Evolutionary conservation across 1,140 invertebrate species (phyloP).

Genomic region (Drusus annulatus): DNA sequence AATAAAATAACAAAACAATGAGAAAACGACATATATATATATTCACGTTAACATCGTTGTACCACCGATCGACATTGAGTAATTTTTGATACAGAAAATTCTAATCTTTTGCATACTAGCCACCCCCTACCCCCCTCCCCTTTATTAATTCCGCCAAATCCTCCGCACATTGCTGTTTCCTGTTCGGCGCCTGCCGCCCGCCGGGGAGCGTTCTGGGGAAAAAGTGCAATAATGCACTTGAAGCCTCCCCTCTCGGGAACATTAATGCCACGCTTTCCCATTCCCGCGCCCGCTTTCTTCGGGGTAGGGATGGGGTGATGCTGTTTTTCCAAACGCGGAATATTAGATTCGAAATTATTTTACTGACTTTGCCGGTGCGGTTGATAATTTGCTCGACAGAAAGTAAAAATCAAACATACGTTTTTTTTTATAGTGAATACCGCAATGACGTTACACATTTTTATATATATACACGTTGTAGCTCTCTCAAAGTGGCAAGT

Average conservation of each 20-base stretch:
- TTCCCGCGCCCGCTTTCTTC: neutral
- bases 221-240: conserved; percentile 27
- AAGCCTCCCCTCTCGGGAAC: conserved; percentile 10
- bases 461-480: too few species aligned
- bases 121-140: neutral
- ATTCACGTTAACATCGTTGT: too few species aligned
- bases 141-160: too few species aligned
- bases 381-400: too few species aligned
- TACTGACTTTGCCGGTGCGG: too few species aligned
- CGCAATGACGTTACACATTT: too few species aligned
- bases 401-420: too few species aligned
- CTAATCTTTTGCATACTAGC: neutral
- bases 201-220: neutral
- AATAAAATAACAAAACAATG: too few species aligned
- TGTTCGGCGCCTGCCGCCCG: neutral
- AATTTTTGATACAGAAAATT: conserved; percentile 12
- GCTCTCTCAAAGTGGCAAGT: too few species aligned
- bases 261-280: conserved; percentile 24
- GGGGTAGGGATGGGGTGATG: neutral
- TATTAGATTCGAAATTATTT: neutral
- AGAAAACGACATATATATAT: too few species aligned
- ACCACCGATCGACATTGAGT: neutral
- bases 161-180: too few species aligned
- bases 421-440: too few species aligned
- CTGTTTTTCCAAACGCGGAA: neutral